A percentile compares a stretch with the other conserved stretches of the same genome.
Evolutionary conservation across 2,888 invertebrate genomes (phyloP).

Genomic region (Drosophila stalkeri): DNA sequence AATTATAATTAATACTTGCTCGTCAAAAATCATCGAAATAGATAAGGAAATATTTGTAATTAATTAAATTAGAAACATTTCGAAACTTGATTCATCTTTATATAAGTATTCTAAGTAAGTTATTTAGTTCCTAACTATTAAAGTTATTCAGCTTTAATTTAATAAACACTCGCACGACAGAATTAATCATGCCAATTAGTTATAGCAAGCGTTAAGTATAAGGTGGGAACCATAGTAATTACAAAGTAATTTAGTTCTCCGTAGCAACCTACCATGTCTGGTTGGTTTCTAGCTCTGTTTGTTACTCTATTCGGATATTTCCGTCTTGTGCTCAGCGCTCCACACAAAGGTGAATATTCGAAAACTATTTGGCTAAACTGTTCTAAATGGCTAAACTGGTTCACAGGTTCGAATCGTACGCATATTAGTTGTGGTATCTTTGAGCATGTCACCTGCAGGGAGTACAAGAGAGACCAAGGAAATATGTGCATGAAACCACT

Average conservation of each 20-base stretch:
- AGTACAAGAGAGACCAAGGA: accelerated
- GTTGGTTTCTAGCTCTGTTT: background rate
- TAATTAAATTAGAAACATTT: no score
- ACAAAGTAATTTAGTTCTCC: background rate
- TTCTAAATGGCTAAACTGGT: background rate
- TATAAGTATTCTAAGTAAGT: no score
- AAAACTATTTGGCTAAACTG: background rate
- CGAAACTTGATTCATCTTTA: no score
- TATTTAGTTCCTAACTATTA: no score
- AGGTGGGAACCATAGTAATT: background rate
- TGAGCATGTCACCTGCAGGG: background rate
- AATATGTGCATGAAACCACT: background rate
- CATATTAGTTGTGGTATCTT: background rate
- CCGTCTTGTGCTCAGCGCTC: background rate
- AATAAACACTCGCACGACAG: no score
- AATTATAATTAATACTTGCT: no score
- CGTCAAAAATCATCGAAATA: no score
- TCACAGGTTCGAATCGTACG: no score
- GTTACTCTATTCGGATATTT: background rate
- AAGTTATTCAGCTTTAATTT: background rate
- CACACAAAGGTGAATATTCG: no score
- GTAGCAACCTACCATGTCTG: background rate
- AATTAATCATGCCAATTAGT: background rate
- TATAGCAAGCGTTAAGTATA: background rate
- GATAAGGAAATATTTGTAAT: no score